Percentiles rank a stretch among this genome's conserved stretches.
Conservation (phyloP, 64 coral and sea anemone species). For the Pocillopora damicornis region DNA sequence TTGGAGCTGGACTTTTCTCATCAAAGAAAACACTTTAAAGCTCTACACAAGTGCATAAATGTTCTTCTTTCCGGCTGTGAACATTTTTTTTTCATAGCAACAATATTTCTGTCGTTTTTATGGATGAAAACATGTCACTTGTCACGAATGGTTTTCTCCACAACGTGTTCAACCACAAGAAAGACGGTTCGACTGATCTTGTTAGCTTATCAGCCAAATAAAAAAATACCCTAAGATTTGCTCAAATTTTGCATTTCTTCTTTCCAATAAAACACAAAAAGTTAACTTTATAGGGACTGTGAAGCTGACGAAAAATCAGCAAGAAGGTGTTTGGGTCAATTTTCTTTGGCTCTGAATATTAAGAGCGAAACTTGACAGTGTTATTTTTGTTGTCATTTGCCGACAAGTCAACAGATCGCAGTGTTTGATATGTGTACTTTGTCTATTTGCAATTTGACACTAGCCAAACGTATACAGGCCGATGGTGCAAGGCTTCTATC, state of each 20-base stretch:
- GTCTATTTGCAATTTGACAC: neutral
- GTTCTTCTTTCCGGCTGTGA: neutral
- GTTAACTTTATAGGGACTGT: too few relatives aligned
- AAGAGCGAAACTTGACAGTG: neutral
- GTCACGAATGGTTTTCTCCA: neutral
- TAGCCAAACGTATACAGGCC: neutral
- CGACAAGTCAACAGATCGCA: neutral
- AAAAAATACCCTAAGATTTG: too few relatives aligned
- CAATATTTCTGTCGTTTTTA: neutral
- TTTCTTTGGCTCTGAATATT: neutral
- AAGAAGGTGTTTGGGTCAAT: neutral
- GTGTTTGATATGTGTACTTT: neutral
- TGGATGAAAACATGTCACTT: neutral
- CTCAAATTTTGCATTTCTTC: too few relatives aligned
- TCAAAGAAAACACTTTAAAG: neutral
- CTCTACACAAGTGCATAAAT: neutral
- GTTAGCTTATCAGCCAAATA: neutral
- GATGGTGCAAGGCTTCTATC: neutral
- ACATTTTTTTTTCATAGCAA: neutral
- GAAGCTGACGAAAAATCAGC: too few relatives aligned
- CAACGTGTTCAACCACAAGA: neutral
- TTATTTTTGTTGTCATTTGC: too few relatives aligned
- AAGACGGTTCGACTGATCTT: neutral
- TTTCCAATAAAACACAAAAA: too few relatives aligned
- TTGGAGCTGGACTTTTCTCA: neutral